A percentile compares a stretch with the other conserved stretches of the same genome.
Evolutionary conservation across 1,140 invertebrate genomes (phyloP).

Genomic region (Potamilus streckersoni): DNA sequence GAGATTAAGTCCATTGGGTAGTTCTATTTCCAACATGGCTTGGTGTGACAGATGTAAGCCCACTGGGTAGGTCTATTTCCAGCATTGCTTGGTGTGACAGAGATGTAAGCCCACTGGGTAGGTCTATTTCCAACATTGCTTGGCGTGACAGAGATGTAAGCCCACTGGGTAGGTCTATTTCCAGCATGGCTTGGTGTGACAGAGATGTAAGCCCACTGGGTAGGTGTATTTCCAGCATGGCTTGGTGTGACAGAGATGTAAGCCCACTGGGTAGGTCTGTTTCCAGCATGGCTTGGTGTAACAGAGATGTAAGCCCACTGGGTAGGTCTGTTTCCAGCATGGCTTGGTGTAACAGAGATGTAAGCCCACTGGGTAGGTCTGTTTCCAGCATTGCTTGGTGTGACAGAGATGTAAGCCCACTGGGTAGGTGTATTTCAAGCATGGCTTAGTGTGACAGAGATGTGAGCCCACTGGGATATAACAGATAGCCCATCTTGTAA

Average conservation of each 20-base stretch:
- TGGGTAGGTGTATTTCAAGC: constrained; percentile 72
- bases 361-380: neutral
- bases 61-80: too few relatives aligned
- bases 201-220: neutral
- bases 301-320: neutral
- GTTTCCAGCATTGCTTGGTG: neutral
- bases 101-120: too few relatives aligned
- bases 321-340: neutral
- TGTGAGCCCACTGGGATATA: too few relatives aligned
- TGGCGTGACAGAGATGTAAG: constrained; percentile 1
- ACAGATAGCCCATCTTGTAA: too few relatives aligned
- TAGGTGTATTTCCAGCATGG: neutral
- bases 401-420: constrained; percentile 2
- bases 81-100: too few relatives aligned
- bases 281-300: neutral
- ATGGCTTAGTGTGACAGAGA: neutral
- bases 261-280: neutral
- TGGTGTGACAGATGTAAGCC: too few relatives aligned
- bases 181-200: neutral
- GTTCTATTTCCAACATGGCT: too few relatives aligned
- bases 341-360: neutral
- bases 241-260: too few relatives aligned
- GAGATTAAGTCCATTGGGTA: too few relatives aligned
- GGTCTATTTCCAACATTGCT: neutral
- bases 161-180: neutral